Percentiles rank a stretch among this genome's conserved stretches.
phyloP scores from a whole-genome alignment of 2,797 vertebrate species.

The Antrozous pallidus region DNA sequence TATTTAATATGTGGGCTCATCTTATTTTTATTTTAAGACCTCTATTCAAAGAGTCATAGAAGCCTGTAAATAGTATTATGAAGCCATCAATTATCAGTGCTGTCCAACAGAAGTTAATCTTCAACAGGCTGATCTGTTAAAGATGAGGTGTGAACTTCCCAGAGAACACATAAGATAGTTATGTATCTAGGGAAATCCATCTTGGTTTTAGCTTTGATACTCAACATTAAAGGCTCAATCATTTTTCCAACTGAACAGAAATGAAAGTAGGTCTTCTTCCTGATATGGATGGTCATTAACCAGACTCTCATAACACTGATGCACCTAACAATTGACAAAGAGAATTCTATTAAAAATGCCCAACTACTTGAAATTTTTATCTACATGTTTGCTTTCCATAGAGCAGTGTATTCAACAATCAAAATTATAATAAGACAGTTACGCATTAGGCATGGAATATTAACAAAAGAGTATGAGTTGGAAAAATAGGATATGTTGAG shows the following conservation, averaged over 20 bases:
- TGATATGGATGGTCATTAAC: background rate
- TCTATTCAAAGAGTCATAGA: background rate
- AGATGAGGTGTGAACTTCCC: background rate
- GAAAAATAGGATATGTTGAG: background rate
- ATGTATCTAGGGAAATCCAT: background rate
- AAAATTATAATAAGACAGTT: background rate
- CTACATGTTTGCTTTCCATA: background rate
- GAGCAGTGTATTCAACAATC: background rate
- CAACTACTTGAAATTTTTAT: background rate
- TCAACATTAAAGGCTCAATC: background rate
- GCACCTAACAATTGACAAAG: background rate
- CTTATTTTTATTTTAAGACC: background rate
- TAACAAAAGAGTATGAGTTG: background rate
- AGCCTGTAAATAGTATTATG: background rate
- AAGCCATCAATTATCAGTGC: background rate
- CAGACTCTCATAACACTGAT: background rate
- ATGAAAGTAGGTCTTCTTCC: background rate
- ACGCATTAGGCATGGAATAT: background rate
- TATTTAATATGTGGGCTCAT: background rate
- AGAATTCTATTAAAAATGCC: background rate
- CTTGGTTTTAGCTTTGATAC: background rate
- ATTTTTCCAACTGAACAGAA: background rate
- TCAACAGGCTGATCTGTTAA: background rate
- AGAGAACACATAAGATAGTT: background rate
- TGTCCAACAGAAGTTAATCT: background rate